Base-by-base conservation (phyloP, 2,888 invertebrate genomes). In the Apoda limacodes region DNA sequence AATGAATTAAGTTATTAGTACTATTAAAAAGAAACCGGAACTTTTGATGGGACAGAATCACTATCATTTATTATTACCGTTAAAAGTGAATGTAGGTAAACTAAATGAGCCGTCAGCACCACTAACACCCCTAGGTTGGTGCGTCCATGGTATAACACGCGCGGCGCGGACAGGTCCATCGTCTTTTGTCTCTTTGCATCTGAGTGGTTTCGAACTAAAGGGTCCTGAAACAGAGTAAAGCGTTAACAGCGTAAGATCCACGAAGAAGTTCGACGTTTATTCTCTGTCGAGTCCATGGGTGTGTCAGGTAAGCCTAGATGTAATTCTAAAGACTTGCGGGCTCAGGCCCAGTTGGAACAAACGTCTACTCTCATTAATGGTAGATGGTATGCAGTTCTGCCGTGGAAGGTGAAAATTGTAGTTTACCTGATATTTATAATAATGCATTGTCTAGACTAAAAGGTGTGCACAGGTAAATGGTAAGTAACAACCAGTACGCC, bases 31-130 rank as follows among this genome's bases (percentile, higher is more conserved):
- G n/a, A n/a, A 43, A 28, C 50, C 50, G 1, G 42, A 52, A 37
- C 20, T 50, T 4, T 32, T 50, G 13, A 47, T 52, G 17, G 52
- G 49, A 1, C 50, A 50, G 15, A 51, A 51, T 28, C 50, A 53
- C 38, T 46, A 43, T 22, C 9, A 49, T 26, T 37, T 52, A n/a
- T 12, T 52, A 10, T 29, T 44, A 26, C 48, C 48, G 1, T 24
- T 45, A 21, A 26, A 47, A 36, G n/a, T 37, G 4, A 17, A n/a
- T 12, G 24, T 35, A 11, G 40, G 45, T 19, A 39, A 42, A 30
- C 3, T 9, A 3, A 29, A 39, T 12, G 45, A 43, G 27, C 45
- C 43, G 9, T 46, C 21, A 12, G 37, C 35, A 19, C 43, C 46
- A 5, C 42, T 32, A 5, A 46, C 41, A 7, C 37, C 44, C 2